Evolutionary conservation across 2,797 vertebrate species (phyloP), one percentile per base, ranked within the genome.

Genomic region (Diceros bicornis): DNA sequence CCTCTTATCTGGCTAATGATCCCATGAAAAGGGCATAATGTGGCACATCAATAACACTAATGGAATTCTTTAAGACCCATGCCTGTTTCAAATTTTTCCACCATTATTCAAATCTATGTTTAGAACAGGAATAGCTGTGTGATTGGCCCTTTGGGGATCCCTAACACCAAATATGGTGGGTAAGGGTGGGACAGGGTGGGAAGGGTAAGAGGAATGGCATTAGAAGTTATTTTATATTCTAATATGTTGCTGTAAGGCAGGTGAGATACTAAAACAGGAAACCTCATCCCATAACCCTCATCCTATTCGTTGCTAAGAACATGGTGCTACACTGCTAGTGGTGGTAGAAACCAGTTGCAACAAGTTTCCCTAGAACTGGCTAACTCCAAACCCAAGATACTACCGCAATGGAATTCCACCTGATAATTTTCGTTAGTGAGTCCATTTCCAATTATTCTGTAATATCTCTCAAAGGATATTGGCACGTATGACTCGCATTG

Each of bases 1-100:
- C 92, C 93, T 74, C 69, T 96, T 92, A 86, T 92, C 92, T 74
- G 68, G 93, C 83, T 95, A 97, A 97, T 96, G 93, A 97, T 82
- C 75, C 93, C 50, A 93, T 94, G 96, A 96, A 84, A 96, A 59
- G 55, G 66, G 34, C 95, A 84, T 93, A 97, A 97, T 77, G 84
- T 74, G 34, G 34, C 21, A 74, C 71, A 85, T 97, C 94, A 88
- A 78, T 90, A 97, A 93, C 77, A 85, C 84, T 97, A 97, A 96
- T 95, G 72, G 88, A 87, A 96, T 94, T 96, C 75, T 93, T 87
- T 88, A 61, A 96, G 89, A 61, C 18, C 41, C 34, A 41, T 68
- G 91, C 87, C 27, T 74, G 27, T 71, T 89, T 59, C 27, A 57
- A 16, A 29, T 34, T 84, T 74, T 93, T 91, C 87, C 27, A 20